Percentiles rank a stretch among this genome's conserved stretches.
Evolutionary conservation across 92 coral and sea anemone genomes (phyloP).

Genomic region (Blastomussa wellsi): DNA sequence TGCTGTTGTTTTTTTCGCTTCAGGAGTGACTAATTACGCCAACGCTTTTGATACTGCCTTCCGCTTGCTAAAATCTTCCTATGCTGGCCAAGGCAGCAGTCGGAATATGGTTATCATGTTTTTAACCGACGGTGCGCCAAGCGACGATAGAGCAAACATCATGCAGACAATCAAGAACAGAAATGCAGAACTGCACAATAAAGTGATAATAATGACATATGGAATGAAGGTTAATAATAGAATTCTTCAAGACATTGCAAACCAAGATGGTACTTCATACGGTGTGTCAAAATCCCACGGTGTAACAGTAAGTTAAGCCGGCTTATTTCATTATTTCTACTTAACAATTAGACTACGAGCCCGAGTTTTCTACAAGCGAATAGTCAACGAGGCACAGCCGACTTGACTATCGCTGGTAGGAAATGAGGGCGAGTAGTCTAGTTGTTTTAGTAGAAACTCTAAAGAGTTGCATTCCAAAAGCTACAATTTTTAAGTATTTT

Average conservation of each 20-base stretch:
- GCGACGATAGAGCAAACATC: conserved; percentile 12
- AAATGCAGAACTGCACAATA: conserved; percentile 41
- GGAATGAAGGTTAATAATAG: conserved; percentile 39
- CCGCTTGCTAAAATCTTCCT: conserved; percentile 38
- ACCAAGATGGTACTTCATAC: conserved; percentile 16
- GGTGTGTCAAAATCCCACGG: conserved; percentile 11
- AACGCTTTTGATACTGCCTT: conserved; percentile 56
- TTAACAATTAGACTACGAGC: no score
- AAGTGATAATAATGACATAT: conserved; percentile 56
- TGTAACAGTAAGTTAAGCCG: background rate
- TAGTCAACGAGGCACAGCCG: no score
- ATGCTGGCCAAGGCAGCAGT: background rate
- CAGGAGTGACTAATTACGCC: conserved; percentile 37
- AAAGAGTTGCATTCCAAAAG: no score
- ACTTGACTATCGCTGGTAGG: no score
- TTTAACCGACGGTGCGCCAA: conserved; percentile 62
- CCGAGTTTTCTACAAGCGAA: no score
- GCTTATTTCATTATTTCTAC: background rate
- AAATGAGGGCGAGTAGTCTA: no score
- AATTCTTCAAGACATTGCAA: conserved; percentile 28
- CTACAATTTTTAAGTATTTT: no score
- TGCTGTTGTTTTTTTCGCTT: background rate
- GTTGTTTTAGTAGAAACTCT: no score
- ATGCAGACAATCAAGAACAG: conserved; percentile 27
- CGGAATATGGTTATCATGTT: conserved; percentile 55